Evolutionary conservation across 1,140 invertebrate genomes (phyloP), one percentile per base, ranked within the genome.

Genomic region (Vanessa atalanta): DNA sequence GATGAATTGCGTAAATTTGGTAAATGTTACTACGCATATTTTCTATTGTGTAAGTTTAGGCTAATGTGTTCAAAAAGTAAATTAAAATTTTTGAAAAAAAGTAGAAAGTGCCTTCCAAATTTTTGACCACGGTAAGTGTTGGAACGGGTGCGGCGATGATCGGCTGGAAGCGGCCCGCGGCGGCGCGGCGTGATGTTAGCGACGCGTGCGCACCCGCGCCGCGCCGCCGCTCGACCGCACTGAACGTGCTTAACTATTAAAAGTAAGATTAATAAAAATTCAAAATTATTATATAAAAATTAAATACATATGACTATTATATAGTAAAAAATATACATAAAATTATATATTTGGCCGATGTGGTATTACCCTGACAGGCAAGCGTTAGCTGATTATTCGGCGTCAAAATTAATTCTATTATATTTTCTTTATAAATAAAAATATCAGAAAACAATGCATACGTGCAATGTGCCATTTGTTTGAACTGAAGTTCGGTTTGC

Each of bases 41-140:
- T 91, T 91, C 90, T 92, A 92, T 89, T 92, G 83, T 91, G 83
- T 92, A 92, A 92, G 90, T 91, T 87, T 92, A 92, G 90, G 90
- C 90, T 92, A 92, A 92, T 91, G 90, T 92, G 89, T 92, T 92
- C 90, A 92, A 90, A 92, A 90, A 87, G 72, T 85, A 87, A 91
- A 88, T 86, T 84, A 84, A 90, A 92, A 89, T 84, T 92, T 92
- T 91, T 90, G 85, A 20, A 37, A 84, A 86, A 90, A 90, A 88
- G 88, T 92, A 92, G 90, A 91, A 92, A 92, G 90, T 92, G 90
- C 90, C 90, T 92, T 92, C 90, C 90, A 92, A 91, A 92, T 92
- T 89, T 91, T 92, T 91, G 89, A 92, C 88, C 89, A 91, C 88
- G 89, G 87, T 91, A 89, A 91, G 90, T 91, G 89, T 90, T 88